Conservation (phyloP, 2,113 vertebrate genomes). For the Cyanistes caeruleus region DNA sequence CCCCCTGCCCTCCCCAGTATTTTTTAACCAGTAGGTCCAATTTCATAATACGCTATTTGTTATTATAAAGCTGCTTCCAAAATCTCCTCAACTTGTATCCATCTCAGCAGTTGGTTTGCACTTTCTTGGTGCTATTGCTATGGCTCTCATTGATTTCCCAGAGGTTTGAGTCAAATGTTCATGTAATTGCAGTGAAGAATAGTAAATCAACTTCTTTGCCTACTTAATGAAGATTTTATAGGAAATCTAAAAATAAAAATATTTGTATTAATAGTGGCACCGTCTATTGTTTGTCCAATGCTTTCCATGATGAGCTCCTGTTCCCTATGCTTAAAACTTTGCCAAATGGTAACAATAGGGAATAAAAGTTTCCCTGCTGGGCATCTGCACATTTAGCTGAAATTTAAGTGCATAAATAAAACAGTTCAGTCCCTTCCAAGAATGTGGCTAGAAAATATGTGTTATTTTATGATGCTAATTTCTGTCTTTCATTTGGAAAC, state of each 20-base stretch:
- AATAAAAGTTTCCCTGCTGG: constrained; percentile 24
- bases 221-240: constrained; percentile 7
- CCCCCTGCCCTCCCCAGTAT: too few relatives aligned
- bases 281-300: neutral
- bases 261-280: neutral
- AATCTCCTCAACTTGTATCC: neutral
- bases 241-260: constrained; percentile 47
- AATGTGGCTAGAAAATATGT: constrained; percentile 18
- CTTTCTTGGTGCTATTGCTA: neutral
- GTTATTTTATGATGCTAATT: constrained; percentile 29
- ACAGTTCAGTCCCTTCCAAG: neutral
- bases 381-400: constrained; percentile 17
- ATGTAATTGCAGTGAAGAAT: neutral
- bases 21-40: neutral
- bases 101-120: neutral
- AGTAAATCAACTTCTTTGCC: neutral
- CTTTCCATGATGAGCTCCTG: neutral
- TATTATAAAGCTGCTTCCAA: neutral
- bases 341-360: constrained; percentile 31
- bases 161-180: neutral
- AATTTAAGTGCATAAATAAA: constrained; percentile 34
- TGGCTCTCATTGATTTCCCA: neutral
- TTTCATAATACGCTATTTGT: neutral
- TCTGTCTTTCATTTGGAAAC: constrained; percentile 33
- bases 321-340: neutral